A percentile compares a stretch with the other conserved stretches of the same genome.
phyloP scores from a whole-genome alignment of 2,888 invertebrate genomes.

The Orthonevra nobilis region DNA sequence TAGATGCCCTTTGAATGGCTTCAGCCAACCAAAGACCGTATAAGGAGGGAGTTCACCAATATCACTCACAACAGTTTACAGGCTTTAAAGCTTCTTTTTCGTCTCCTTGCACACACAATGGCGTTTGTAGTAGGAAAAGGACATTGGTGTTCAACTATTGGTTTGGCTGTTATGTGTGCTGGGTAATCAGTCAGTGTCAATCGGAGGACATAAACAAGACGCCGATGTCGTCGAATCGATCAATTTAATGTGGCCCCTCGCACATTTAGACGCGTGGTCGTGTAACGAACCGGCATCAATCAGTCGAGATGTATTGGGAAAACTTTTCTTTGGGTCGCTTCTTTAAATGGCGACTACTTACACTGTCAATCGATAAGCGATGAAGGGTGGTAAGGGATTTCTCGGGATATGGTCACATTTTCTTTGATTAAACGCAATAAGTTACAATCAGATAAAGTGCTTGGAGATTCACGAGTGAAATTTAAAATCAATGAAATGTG shows the following conservation, averaged over 20 bases:
- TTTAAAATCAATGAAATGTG: too few species aligned
- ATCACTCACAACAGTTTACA: conserved; percentile 7
- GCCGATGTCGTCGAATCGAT: conserved; percentile 51
- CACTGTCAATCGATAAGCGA: conserved; percentile 32
- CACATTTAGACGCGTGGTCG: neutral
- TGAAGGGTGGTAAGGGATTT: conserved; percentile 5
- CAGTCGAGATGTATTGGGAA: conserved; percentile 3
- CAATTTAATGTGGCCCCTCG: conserved; percentile 38
- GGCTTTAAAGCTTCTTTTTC: conserved; percentile 28
- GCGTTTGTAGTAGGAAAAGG: conserved; percentile 9
- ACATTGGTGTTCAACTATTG: conserved; percentile 5
- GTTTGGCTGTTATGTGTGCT: neutral
- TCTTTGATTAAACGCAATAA: too few species aligned
- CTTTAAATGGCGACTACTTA: conserved; percentile 18
- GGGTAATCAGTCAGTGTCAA: conserved; percentile 58
- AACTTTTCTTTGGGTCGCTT: conserved; percentile 26
- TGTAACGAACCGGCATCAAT: conserved; percentile 24
- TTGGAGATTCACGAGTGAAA: too few species aligned
- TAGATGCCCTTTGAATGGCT: conserved; percentile 32
- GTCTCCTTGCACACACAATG: neutral
- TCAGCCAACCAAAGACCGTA: conserved; percentile 6
- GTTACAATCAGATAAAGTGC: too few species aligned
- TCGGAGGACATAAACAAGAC: conserved; percentile 52
- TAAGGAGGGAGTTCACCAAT: conserved; percentile 5
- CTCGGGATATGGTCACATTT: too few species aligned